These are phyloP conservation scores for Calidris pygmaea DNA, from an alignment of 2,113 vertebrate genomes.

Conservation along the genomic window DNA sequence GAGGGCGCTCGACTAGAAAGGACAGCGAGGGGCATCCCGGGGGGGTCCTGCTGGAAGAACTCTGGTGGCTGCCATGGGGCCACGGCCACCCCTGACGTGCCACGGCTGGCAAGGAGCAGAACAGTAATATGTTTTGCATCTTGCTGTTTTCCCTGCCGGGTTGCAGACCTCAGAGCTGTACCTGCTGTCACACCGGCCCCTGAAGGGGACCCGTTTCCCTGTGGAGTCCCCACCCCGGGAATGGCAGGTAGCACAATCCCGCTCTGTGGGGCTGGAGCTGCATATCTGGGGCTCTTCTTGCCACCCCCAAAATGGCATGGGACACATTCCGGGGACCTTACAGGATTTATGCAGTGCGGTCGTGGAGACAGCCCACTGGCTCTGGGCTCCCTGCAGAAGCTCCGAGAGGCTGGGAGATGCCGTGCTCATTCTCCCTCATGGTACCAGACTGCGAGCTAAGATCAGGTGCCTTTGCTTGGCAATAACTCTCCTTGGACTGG, in stretches of 20 bases:
- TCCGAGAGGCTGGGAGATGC: background rate
- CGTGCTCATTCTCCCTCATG: rapidly evolving
- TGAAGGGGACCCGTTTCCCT: background rate
- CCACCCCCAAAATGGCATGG: rapidly evolving
- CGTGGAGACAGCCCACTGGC: background rate
- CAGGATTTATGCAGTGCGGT: background rate
- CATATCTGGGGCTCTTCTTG: background rate
- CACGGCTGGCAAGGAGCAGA: rapidly evolving
- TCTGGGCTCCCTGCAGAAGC: background rate
- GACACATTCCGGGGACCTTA: background rate
- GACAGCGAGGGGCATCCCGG: background rate
- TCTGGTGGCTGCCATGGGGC: background rate
- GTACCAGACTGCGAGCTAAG: background rate
- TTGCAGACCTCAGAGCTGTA: background rate
- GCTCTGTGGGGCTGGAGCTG: background rate
- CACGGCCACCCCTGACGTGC: rapidly evolving
- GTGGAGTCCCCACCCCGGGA: background rate
- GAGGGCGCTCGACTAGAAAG: background rate
- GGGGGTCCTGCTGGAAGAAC: background rate
- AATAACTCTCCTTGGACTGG: background rate
- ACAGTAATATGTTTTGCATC: background rate
- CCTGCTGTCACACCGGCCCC: background rate
- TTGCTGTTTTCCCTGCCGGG: background rate
- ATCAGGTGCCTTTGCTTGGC: background rate
- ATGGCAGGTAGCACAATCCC: rapidly evolving